These are phyloP conservation scores for Hypanus sabinus DNA, from an alignment of 2,113 vertebrate species.

Conservation along the genomic window DNA sequence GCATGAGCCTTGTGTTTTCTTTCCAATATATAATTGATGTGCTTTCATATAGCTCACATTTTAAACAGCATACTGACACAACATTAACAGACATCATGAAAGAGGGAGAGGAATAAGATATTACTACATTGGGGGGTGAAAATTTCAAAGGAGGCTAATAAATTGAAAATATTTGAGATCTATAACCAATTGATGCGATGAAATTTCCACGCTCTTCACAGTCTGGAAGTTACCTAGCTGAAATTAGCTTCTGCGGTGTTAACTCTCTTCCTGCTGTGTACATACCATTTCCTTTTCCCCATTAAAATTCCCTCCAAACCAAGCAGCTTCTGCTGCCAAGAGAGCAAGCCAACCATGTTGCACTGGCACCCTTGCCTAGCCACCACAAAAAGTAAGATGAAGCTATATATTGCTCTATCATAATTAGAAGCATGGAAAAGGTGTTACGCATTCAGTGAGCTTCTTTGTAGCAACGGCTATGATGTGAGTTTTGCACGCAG, in stretches of 20 bases:
- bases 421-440: background rate
- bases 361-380: background rate
- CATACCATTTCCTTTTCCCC: background rate
- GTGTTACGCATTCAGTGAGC: background rate
- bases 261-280: background rate
- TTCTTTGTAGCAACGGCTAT: background rate
- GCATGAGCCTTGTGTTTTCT: constrained; percentile 7
- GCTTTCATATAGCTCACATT: background rate
- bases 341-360: background rate
- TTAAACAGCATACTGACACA: background rate
- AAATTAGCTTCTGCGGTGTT: background rate
- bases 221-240: background rate
- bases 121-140: background rate
- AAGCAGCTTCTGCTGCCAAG: background rate
- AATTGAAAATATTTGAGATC: background rate
- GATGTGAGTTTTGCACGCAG: background rate
- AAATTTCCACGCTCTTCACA: constrained; percentile 3
- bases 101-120: background rate
- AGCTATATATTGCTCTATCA: background rate
- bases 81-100: background rate
- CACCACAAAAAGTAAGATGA: background rate
- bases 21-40: background rate
- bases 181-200: background rate
- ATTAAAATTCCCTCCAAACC: background rate
- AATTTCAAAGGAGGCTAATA: background rate